Evolutionary conservation across 2,797 vertebrate species (phyloP), one percentile per base, ranked within the genome.

Genomic region (Rousettus madagascariensis): DNA sequence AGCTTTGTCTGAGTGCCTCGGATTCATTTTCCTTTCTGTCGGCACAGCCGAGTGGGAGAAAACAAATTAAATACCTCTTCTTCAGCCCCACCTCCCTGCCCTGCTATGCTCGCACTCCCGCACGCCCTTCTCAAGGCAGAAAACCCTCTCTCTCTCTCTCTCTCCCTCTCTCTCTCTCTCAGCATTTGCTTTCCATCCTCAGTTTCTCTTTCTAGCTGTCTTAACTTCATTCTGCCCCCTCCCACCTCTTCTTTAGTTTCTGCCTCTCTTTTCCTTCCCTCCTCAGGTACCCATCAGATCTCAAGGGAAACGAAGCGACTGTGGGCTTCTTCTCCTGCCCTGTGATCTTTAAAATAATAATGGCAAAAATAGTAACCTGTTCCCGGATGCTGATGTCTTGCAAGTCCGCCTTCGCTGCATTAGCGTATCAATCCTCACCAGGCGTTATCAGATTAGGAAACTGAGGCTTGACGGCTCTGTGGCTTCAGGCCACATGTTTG

Each of bases 41-140:
- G 90, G 86, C 38, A 19, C 49, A 53, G 97, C 86, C 10, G 55
- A 86, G 91, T n/a, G 24, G 66, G 33, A 86, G 82, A 36, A 86
- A 89, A 87, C 79, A 84, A 63, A 80, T 75, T 51, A 74, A 61
- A 55, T 24, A 3, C n/a, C 26, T 38, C 38, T 46, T 61, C n/a
- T 49, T 46, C 15, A 13, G 7, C 12, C 19, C 12, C 16, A 1
- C 57, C 59, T 59, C 72, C 41, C 4, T 1, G 16, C 36, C 63
- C 38, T 0, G 0, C 6, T 3, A 0, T 0, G n/a, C 33, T 2
- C 33, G 33, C 33, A 33, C 33, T 2, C 33, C 33, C 33, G n/a
- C 17, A 10, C 28, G 12, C 19, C 41, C 53, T 38, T 51, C 24
- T 63, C 1, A 8, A 8, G 71, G 33, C 63, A 30, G 43, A 43